Evolutionary conservation across 2,888 invertebrate genomes (phyloP).

Genomic region (Serrognathus titanus): DNA sequence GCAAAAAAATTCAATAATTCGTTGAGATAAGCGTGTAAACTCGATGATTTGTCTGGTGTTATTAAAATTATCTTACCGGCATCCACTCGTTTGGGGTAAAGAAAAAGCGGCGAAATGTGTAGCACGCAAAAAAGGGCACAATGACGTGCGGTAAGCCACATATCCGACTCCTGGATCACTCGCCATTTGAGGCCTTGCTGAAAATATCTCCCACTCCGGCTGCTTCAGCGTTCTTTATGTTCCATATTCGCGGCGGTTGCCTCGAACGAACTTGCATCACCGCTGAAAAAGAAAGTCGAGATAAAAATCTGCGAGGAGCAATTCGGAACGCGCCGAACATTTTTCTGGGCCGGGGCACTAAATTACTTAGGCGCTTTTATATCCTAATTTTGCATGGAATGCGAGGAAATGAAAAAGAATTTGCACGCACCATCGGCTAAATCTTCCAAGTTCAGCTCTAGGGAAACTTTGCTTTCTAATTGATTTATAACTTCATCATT

Average conservation of each 20-base stretch:
- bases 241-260: background rate
- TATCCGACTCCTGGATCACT: conserved; percentile 36
- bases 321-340: no score
- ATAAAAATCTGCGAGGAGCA: no score
- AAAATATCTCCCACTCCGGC: conserved; percentile 1
- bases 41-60: background rate
- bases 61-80: conserved; percentile 13
- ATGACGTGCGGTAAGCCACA: conserved; percentile 36
- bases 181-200: conserved; percentile 31
- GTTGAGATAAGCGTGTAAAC: background rate
- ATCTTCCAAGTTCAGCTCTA: no score
- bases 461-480: no score
- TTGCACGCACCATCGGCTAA: no score
- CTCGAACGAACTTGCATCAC: background rate
- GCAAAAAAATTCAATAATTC: background rate
- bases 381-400: no score
- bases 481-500: no score
- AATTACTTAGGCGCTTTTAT: no score
- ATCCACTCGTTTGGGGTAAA: conserved; percentile 10
- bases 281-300: background rate
- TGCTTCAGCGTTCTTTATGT: background rate
- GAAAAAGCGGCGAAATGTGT: conserved; percentile 8
- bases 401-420: no score
- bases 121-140: conserved; percentile 13
- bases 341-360: no score